Conservation (phyloP, 2,113 vertebrate genomes). For the Nanorana parkeri region DNA sequence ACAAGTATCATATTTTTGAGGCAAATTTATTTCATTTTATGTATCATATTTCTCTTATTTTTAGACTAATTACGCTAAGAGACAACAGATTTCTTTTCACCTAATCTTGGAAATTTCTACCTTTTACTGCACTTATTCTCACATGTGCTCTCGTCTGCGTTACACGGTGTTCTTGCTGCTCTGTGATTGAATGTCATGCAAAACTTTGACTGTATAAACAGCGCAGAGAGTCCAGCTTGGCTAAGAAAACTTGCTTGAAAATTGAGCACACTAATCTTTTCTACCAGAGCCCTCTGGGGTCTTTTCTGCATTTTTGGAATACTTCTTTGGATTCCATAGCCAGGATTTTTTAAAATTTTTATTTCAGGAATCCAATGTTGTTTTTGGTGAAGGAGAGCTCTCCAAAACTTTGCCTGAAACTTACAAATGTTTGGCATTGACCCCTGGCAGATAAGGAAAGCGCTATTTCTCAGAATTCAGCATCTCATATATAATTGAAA, state of each 20-base stretch:
- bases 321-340: not conserved
- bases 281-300: not conserved
- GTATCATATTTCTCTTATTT: too few relatives aligned
- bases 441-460: not conserved
- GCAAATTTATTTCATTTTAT: too few relatives aligned
- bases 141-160: not conserved
- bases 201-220: not conserved
- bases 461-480: too few relatives aligned
- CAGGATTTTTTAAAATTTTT: not conserved
- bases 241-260: not conserved
- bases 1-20: too few relatives aligned
- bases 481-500: too few relatives aligned
- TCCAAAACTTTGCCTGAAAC: not conserved
- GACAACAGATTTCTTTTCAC: too few relatives aligned
- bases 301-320: conserved; percentile 36
- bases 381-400: not conserved
- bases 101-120: too few relatives aligned
- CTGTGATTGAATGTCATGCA: too few relatives aligned
- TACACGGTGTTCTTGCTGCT: too few relatives aligned
- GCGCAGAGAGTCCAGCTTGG: not conserved
- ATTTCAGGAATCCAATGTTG: not conserved
- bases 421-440: not conserved
- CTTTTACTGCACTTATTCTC: not conserved
- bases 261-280: not conserved
- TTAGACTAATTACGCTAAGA: too few relatives aligned